Evolutionary conservation across 2,888 invertebrate species (phyloP).

Genomic region (Pogonocherus hispidulus): DNA sequence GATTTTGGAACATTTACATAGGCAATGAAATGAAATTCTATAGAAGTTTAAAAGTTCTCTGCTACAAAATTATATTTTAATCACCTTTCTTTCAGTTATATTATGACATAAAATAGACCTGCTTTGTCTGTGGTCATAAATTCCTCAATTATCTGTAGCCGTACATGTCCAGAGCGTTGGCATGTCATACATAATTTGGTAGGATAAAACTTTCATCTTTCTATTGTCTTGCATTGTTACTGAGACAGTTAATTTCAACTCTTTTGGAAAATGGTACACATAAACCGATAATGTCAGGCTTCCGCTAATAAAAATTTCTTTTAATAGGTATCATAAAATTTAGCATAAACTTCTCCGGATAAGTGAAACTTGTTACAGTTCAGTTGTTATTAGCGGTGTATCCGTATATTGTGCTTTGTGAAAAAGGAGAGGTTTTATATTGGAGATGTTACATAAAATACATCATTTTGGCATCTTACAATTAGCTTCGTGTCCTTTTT

Average conservation of each 20-base stretch:
- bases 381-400: not conserved
- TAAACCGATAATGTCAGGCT: conserved; percentile 1
- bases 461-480: not conserved
- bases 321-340: conserved; percentile 1
- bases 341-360: conserved; percentile 5
- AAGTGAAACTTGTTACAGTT: conserved; percentile 16
- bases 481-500: too few relatives aligned
- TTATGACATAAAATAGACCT: too few relatives aligned
- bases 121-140: too few relatives aligned
- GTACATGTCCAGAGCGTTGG: too few relatives aligned
- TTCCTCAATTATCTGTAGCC: too few relatives aligned
- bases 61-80: too few relatives aligned
- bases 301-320: conserved; percentile 14
- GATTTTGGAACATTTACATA: too few relatives aligned
- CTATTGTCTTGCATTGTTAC: not conserved
- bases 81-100: too few relatives aligned
- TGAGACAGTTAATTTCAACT: not conserved
- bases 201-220: not conserved
- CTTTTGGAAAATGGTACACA: not conserved
- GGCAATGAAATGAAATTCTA: too few relatives aligned
- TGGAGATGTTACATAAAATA: not conserved
- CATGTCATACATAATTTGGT: not conserved
- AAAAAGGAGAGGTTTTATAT: not conserved
- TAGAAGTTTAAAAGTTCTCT: too few relatives aligned
- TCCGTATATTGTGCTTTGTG: conserved; percentile 1